A percentile compares a stretch with the other conserved stretches of the same genome.
Evolutionary conservation across 1,140 invertebrate species (phyloP).

Genomic region (Pseudomyrmex concolor): DNA sequence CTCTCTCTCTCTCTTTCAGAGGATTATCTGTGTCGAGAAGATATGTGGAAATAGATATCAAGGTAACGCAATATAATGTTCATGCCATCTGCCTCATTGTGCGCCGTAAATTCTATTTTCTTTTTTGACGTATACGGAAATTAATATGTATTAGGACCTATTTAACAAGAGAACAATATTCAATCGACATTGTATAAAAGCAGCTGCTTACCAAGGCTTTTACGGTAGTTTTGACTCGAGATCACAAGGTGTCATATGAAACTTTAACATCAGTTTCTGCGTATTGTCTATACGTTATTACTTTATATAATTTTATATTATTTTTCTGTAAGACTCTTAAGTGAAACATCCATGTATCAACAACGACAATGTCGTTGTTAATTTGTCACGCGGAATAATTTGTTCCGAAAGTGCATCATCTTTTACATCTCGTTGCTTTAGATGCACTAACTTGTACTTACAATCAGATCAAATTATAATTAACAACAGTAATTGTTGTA

Average conservation of each 20-base stretch:
- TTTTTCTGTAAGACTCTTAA: neutral
- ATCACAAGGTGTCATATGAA: neutral
- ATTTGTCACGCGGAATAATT: neutral
- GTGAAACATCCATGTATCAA: neutral
- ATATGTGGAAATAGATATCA: slow-evolving; percentile 33
- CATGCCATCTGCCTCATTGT: slow-evolving; percentile 33
- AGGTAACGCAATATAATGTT: slow-evolving; percentile 12
- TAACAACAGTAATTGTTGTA: no score
- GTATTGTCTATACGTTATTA: neutral
- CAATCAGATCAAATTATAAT: neutral
- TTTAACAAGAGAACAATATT: neutral
- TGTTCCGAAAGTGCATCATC: neutral
- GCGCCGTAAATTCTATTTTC: slow-evolving; percentile 22
- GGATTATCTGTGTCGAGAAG: neutral
- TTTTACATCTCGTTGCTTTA: no score
- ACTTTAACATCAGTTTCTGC: neutral
- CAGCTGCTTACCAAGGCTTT: neutral
- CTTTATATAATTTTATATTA: neutral
- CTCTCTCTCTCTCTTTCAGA: neutral
- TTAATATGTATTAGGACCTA: slow-evolving; percentile 28
- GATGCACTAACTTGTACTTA: neutral
- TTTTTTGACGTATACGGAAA: slow-evolving; percentile 12
- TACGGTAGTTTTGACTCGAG: neutral
- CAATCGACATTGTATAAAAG: slow-evolving; percentile 27
- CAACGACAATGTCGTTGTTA: neutral